Conservation (phyloP, 2,888 invertebrate species). For the Silvanus unidentatus region DNA sequence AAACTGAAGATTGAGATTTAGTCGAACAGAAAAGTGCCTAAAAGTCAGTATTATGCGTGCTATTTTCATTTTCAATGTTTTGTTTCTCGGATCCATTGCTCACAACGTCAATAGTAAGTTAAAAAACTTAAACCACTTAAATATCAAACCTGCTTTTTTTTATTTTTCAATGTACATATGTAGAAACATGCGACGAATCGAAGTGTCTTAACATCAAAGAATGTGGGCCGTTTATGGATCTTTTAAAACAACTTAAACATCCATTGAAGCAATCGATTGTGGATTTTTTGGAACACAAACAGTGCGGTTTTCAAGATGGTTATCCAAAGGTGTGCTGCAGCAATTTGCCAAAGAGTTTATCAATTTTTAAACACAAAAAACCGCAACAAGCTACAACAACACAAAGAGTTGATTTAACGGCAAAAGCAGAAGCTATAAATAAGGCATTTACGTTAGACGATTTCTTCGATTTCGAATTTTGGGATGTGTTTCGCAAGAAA, state of each 20-base stretch:
- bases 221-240: slow-evolving; percentile 23
- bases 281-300: slow-evolving; percentile 24
- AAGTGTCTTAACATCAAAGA: slow-evolving; percentile 11
- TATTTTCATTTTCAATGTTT: too few species aligned
- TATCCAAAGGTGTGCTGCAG: slow-evolving; percentile 33
- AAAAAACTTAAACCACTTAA: too few species aligned
- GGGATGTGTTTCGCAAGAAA: slow-evolving; percentile 21
- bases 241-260: slow-evolving; percentile 17
- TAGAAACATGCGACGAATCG: too few species aligned
- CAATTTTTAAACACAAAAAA: slow-evolving; percentile 6
- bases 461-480: slow-evolving; percentile 14
- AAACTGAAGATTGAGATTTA: too few species aligned
- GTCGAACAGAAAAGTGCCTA: too few species aligned
- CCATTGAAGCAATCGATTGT: slow-evolving; percentile 24
- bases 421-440: slow-evolving; percentile 15
- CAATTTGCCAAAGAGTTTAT: slow-evolving; percentile 14
- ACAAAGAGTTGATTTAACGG: neutral
- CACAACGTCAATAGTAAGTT: too few species aligned
- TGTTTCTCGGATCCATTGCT: too few species aligned
- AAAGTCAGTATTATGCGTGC: too few species aligned
- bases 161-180: too few species aligned
- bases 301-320: slow-evolving; percentile 30
- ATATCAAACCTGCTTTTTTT: too few species aligned
- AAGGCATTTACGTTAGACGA: slow-evolving; percentile 13
- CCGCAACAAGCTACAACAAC: neutral